Percentiles rank a stretch among this genome's conserved stretches.
phyloP scores from a whole-genome alignment of 2,888 invertebrate genomes.

The Drosophila macrospina region DNA sequence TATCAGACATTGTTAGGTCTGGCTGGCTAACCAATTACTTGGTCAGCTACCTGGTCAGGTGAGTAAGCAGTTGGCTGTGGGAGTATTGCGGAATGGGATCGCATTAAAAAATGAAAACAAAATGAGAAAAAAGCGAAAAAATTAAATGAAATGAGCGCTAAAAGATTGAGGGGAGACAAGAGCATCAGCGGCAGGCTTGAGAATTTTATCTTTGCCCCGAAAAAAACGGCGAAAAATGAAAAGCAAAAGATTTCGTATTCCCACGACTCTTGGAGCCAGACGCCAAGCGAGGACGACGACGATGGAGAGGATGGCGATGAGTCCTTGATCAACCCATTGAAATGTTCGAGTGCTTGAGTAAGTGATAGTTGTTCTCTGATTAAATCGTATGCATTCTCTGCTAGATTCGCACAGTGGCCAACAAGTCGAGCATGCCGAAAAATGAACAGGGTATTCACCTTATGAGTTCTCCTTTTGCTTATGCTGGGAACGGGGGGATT shows the following conservation, averaged over 20 bases:
- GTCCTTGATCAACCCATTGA: constrained; percentile 62
- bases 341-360: constrained; percentile 34
- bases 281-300: constrained; percentile 37
- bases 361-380: constrained; percentile 45
- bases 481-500: constrained; percentile 35
- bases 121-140: constrained; percentile 4
- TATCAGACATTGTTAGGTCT: constrained; percentile 34
- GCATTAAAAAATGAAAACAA: not conserved
- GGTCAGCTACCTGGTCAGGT: constrained; percentile 51
- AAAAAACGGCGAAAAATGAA: constrained; percentile 29
- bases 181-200: constrained; percentile 42
- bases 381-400: constrained; percentile 27
- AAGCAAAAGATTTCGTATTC: constrained; percentile 42
- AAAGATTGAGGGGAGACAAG: constrained; percentile 64
- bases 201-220: constrained; percentile 36
- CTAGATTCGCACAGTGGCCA: constrained; percentile 41
- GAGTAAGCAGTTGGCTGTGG: constrained; percentile 49
- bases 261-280: constrained; percentile 69
- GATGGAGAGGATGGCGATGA: constrained; percentile 16
- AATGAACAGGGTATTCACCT: constrained; percentile 61
- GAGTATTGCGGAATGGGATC: constrained; percentile 36
- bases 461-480: constrained; percentile 1
- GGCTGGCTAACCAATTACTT: constrained; percentile 36
- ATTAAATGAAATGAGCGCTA: constrained; percentile 37
- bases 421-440: constrained; percentile 67